These are phyloP conservation scores for Myathropa florea DNA, from an alignment of 2,888 invertebrate species.

Conservation along the genomic window DNA sequence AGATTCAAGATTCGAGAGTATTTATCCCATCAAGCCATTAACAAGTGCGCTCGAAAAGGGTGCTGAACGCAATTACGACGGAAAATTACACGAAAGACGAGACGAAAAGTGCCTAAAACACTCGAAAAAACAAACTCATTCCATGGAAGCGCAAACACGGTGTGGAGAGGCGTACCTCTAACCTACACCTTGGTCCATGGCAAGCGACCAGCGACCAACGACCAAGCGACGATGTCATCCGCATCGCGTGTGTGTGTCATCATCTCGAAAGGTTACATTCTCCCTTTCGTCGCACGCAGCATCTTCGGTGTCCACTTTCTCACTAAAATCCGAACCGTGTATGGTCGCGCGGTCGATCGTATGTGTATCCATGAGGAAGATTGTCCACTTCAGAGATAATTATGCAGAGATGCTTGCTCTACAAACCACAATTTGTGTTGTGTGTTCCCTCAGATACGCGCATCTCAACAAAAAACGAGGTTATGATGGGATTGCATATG, in stretches of 20 bases:
- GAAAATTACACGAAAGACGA: constrained; percentile 45
- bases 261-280: constrained; percentile 57
- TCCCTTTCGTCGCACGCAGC: constrained; percentile 53
- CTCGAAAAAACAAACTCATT: constrained; percentile 61
- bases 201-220: too few relatives aligned
- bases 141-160: constrained; percentile 63
- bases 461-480: constrained; percentile 39
- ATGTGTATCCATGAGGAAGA: constrained; percentile 40
- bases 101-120: constrained; percentile 51
- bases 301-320: constrained; percentile 21
- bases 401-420: constrained; percentile 71
- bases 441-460: constrained; percentile 59
- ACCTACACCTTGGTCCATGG: constrained; percentile 38
- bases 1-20: constrained; percentile 45
- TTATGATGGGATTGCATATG: constrained; percentile 69
- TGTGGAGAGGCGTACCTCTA: constrained; percentile 34
- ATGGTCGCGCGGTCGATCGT: neutral
- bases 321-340: neutral
- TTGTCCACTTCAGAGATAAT: constrained; percentile 70
- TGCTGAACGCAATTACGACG: constrained; percentile 54
- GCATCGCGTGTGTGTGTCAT: constrained; percentile 46
- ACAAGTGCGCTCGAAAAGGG: constrained; percentile 58
- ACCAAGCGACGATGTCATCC: neutral
- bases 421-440: constrained; percentile 70
- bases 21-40: constrained; percentile 65